Evolutionary conservation across 2,797 vertebrate genomes (phyloP).

Genomic region (Clarias pachynema): DNA sequence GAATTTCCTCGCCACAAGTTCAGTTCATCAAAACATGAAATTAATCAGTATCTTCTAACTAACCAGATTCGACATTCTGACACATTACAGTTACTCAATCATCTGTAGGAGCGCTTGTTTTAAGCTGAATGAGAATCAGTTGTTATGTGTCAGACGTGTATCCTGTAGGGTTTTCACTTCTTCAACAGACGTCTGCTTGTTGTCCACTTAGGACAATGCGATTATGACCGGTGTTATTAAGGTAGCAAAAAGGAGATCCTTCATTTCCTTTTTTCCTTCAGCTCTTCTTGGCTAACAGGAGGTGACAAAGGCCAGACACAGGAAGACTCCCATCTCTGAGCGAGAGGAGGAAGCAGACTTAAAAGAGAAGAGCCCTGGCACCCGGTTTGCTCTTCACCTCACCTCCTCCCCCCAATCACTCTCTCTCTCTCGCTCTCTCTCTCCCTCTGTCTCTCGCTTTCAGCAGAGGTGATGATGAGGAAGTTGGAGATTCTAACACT

Average conservation of each 20-base stretch:
- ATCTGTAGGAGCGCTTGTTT: background rate
- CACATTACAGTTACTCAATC: background rate
- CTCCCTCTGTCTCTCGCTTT: background rate
- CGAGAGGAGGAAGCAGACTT: conserved; percentile 58
- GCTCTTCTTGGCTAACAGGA: conserved; percentile 49
- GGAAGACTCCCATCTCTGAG: conserved; percentile 55
- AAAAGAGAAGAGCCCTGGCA: conserved; percentile 55
- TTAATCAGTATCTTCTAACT: background rate
- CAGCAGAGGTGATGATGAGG: conserved; percentile 58
- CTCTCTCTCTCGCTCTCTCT: conserved; percentile 1
- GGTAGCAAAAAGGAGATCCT: conserved; percentile 52
- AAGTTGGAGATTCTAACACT: conserved; percentile 60
- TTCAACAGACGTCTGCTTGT: conserved; percentile 28
- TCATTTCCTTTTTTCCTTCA: conserved; percentile 51
- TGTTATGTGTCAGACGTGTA: background rate
- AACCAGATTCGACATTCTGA: background rate
- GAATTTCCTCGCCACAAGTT: background rate
- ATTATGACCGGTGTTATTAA: conserved; percentile 47
- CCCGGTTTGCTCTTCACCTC: conserved; percentile 37
- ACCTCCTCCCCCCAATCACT: conserved; percentile 5
- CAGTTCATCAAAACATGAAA: background rate
- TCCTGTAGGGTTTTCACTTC: background rate
- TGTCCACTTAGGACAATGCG: conserved; percentile 28
- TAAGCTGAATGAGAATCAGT: background rate
- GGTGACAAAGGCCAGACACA: conserved; percentile 61